A percentile compares a stretch with the other conserved stretches of the same genome.
Evolutionary conservation across 2,888 invertebrate species (phyloP).

Genomic region (Phalangium opilio): DNA sequence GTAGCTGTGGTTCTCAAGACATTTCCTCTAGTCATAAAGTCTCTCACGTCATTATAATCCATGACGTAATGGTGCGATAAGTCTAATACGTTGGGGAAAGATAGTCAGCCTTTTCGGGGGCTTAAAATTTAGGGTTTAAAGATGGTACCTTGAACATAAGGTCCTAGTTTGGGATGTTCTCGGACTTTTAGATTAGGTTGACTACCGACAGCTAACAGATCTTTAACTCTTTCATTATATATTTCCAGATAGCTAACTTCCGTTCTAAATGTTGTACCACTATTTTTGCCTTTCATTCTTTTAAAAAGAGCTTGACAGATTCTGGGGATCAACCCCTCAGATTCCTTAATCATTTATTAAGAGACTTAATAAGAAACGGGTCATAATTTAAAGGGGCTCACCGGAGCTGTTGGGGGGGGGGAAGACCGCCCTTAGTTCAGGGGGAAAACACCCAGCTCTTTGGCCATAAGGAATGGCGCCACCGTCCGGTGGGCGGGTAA

Average conservation of each 20-base stretch:
- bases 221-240: slow-evolving; percentile 61
- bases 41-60: slow-evolving; percentile 72
- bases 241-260: slow-evolving; percentile 57
- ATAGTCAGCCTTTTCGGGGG: too few species aligned
- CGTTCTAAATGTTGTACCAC: too few species aligned
- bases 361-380: too few species aligned
- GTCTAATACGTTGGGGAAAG: slow-evolving; percentile 35
- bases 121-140: slow-evolving; percentile 5
- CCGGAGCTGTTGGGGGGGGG: too few species aligned
- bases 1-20: slow-evolving; percentile 60
- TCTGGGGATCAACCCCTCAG: slow-evolving; percentile 66
- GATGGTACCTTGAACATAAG: slow-evolving; percentile 53
- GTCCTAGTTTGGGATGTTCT: slow-evolving; percentile 63
- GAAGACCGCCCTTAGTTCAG: too few species aligned
- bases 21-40: slow-evolving; percentile 46
- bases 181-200: slow-evolving; percentile 54
- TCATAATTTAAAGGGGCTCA: too few species aligned
- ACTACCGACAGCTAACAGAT: slow-evolving; percentile 24
- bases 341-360: slow-evolving; percentile 40
- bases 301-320: slow-evolving; percentile 47
- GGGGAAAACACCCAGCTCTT: too few species aligned
- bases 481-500: too few species aligned
- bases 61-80: slow-evolving; percentile 69
- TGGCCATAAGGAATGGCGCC: too few species aligned
- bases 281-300: not conserved